These are phyloP conservation scores for Octodon degus DNA, from an alignment of 2,113 vertebrate species.

Conservation along the genomic window DNA sequence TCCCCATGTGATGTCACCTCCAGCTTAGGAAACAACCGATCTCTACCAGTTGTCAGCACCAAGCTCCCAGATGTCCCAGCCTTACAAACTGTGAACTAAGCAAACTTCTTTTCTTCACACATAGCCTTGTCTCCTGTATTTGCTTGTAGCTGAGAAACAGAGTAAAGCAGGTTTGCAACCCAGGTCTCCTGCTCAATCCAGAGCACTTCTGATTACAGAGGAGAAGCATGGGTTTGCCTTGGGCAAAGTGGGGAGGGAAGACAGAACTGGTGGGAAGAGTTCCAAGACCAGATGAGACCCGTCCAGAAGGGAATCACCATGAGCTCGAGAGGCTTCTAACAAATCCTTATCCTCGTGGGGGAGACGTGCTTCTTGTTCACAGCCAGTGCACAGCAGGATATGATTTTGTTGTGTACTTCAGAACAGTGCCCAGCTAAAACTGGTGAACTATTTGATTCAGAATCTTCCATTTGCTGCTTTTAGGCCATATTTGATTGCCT, in stretches of 20 bases:
- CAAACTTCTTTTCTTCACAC: not conserved
- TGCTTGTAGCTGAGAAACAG: not conserved
- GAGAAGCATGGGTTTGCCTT: not conserved
- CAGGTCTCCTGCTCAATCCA: not conserved
- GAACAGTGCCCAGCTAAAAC: not conserved
- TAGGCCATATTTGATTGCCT: not conserved
- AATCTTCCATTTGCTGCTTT: not conserved
- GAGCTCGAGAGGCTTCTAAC: not conserved
- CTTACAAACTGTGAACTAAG: not conserved
- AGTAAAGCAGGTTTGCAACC: not conserved
- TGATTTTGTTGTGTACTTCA: not conserved
- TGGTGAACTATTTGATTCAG: not conserved
- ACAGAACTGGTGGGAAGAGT: not conserved
- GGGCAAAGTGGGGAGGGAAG: not conserved
- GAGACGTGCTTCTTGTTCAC: not conserved
- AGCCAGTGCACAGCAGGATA: not conserved
- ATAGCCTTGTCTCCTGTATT: not conserved
- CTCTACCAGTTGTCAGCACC: not conserved
- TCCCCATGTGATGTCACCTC: too few relatives aligned
- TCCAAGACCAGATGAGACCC: not conserved
- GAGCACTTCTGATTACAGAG: not conserved
- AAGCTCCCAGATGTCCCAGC: not conserved
- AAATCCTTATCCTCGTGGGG: not conserved
- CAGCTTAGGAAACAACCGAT: not conserved
- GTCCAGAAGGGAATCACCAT: not conserved